Evolutionary conservation across 2,113 vertebrate genomes (phyloP).

Genomic region (Oncorhynchus nerka): DNA sequence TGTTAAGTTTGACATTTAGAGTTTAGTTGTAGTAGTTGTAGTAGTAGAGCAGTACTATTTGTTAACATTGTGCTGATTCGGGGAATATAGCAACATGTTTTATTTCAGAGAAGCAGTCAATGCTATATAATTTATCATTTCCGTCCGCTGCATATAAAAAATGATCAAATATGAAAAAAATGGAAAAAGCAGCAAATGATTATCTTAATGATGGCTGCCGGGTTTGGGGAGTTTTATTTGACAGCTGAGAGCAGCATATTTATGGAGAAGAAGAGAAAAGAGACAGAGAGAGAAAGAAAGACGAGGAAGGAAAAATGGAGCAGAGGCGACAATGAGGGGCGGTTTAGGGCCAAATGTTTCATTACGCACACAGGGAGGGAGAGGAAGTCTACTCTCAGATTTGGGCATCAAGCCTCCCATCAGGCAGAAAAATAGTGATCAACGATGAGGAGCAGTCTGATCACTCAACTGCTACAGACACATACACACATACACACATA

Average conservation of each 20-base stretch:
- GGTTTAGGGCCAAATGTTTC: constrained; percentile 89
- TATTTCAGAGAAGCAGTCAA: constrained; percentile 58
- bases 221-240: constrained; percentile 68
- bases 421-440: constrained; percentile 93
- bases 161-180: constrained; percentile 75
- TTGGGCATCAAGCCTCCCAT: constrained; percentile 89
- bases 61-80: constrained; percentile 49
- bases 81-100: constrained; percentile 42
- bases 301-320: constrained; percentile 22
- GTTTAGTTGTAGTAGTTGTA: not conserved
- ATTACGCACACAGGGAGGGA: constrained; percentile 71
- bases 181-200: constrained; percentile 70
- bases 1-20: no score
- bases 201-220: constrained; percentile 68
- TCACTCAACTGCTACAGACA: not conserved
- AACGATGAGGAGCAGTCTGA: constrained; percentile 69
- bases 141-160: constrained; percentile 64
- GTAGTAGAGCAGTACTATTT: no score
- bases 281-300: constrained; percentile 74
- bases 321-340: constrained; percentile 61
- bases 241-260: constrained; percentile 71
- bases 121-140: constrained; percentile 67
- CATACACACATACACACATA: constrained; percentile 42
- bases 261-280: constrained; percentile 64
- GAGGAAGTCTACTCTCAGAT: constrained; percentile 83